Evolutionary conservation across 2,797 vertebrate genomes (phyloP).

Genomic region (Anguilla pacifica): DNA sequence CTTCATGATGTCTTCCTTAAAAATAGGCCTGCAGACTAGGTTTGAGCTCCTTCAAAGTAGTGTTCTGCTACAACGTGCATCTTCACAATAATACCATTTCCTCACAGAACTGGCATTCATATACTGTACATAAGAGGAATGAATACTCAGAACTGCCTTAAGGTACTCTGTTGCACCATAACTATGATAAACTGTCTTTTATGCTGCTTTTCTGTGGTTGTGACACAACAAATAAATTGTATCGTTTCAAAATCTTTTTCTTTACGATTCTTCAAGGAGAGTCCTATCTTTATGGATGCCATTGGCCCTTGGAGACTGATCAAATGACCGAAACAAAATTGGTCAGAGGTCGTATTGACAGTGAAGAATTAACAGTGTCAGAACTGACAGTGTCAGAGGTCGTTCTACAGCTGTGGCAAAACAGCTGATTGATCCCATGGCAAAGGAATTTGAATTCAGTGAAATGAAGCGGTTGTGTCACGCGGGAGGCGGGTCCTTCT

Average conservation of each 20-base stretch:
- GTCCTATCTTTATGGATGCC: neutral
- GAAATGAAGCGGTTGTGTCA: neutral
- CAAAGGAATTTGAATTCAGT: neutral
- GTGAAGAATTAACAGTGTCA: neutral
- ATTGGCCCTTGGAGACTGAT: neutral
- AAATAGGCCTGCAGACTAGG: no score
- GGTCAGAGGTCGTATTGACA: neutral
- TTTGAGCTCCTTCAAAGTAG: constrained; percentile 4
- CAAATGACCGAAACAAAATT: neutral
- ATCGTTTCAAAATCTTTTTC: neutral
- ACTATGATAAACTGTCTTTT: neutral
- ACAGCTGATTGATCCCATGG: neutral
- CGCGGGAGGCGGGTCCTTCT: neutral
- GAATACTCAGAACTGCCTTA: neutral
- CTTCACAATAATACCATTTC: neutral
- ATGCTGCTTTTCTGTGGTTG: neutral
- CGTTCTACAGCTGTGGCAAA: neutral
- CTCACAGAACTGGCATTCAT: neutral
- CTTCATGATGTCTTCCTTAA: neutral
- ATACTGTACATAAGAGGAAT: neutral
- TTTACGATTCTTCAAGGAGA: neutral
- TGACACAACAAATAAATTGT: neutral
- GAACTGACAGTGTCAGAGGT: neutral
- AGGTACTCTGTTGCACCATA: neutral
- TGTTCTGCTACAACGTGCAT: constrained; percentile 1